Evolutionary conservation across 2,113 vertebrate species (phyloP).

Genomic region (Syngnathus scovelli): DNA sequence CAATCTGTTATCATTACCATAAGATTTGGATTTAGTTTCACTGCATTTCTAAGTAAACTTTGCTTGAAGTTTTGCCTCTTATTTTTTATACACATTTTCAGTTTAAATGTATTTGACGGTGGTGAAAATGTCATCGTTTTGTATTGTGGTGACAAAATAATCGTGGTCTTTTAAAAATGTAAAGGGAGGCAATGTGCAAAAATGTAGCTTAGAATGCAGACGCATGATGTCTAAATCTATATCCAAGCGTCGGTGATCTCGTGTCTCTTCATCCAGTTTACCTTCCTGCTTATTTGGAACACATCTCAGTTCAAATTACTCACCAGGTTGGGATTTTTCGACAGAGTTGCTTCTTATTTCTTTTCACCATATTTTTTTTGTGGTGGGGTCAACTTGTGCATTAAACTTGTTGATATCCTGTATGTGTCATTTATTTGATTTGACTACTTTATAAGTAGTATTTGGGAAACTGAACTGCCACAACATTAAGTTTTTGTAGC

Average conservation of each 20-base stretch:
- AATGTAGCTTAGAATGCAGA: constrained; percentile 10
- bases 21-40: constrained; percentile 4
- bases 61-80: background rate
- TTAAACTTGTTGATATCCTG: constrained; percentile 51
- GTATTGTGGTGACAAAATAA: constrained; percentile 15
- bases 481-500: background rate
- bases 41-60: constrained; percentile 22
- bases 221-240: constrained; percentile 3
- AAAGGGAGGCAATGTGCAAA: constrained; percentile 5
- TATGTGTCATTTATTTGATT: background rate
- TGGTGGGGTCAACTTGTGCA: constrained; percentile 39
- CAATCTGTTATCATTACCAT: constrained; percentile 11
- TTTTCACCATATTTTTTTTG: constrained; percentile 12
- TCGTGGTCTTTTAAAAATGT: constrained; percentile 5
- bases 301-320: constrained; percentile 26
- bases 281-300: constrained; percentile 41
- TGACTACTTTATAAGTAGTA: background rate
- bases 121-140: constrained; percentile 22
- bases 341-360: constrained; percentile 2
- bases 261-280: constrained; percentile 12
- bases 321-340: constrained; percentile 34
- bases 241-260: background rate
- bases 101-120: constrained; percentile 11
- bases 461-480: no score
- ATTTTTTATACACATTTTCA: constrained; percentile 5